These are phyloP conservation scores for Eubasilissa splendida DNA, from an alignment of 2,888 invertebrate species.

Conservation along the genomic window DNA sequence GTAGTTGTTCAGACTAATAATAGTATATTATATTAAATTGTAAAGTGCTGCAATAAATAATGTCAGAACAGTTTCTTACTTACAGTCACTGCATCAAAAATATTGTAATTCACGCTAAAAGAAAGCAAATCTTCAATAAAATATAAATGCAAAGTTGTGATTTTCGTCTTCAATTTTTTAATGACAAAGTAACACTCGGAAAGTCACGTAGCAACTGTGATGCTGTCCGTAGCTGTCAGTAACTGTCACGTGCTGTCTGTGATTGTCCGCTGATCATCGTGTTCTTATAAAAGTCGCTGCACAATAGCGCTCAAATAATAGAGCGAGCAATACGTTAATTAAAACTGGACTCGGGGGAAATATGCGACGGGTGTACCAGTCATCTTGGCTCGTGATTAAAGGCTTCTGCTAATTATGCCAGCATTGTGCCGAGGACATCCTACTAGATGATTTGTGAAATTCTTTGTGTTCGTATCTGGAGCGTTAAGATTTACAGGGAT, in stretches of 20 bases:
- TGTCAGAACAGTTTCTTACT: too few relatives aligned
- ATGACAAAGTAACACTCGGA: not conserved
- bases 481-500: constrained; percentile 30
- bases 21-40: too few relatives aligned
- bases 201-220: not conserved
- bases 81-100: too few relatives aligned
- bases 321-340: constrained; percentile 50
- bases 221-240: not conserved
- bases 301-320: constrained; percentile 40
- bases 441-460: constrained; percentile 40
- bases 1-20: too few relatives aligned
- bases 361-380: constrained; percentile 45
- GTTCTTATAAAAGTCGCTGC: constrained; percentile 35
- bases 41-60: too few relatives aligned
- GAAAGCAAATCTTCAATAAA: too few relatives aligned
- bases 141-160: too few relatives aligned
- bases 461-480: constrained; percentile 42
- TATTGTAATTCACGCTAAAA: too few relatives aligned
- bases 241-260: not conserved
- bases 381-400: constrained; percentile 50
- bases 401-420: constrained; percentile 52
- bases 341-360: constrained; percentile 55
- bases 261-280: constrained; percentile 30
- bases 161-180: not conserved
- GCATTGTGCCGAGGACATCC: constrained; percentile 5